Evolutionary conservation across 2,888 invertebrate species (phyloP).

Genomic region (Tryphoninae sp.): DNA sequence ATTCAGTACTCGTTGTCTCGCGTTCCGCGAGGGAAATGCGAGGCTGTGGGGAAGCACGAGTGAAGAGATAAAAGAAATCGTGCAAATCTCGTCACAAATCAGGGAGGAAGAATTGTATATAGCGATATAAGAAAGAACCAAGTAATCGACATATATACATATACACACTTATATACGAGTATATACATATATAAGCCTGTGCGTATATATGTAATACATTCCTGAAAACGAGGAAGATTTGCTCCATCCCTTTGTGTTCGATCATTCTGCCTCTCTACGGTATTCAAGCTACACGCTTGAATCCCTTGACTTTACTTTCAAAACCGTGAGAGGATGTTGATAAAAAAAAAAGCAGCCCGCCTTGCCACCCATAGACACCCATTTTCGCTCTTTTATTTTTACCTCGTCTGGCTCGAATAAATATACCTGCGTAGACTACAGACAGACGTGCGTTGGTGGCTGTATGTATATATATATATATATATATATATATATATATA

Average conservation of each 20-base stretch:
- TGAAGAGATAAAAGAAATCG: conserved; percentile 39
- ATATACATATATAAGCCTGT: neutral
- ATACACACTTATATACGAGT: neutral
- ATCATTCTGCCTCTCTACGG: conserved; percentile 41
- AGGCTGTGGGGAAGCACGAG: conserved; percentile 41
- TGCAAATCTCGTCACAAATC: conserved; percentile 60
- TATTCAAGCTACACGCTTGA: conserved; percentile 39
- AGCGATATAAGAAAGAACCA: neutral
- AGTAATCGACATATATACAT: neutral
- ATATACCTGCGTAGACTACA: neutral
- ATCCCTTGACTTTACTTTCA: conserved; percentile 46
- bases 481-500: conserved; percentile 25
- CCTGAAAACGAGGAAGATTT: neutral
- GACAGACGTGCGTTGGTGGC: neutral
- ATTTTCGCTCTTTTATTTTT: conserved; percentile 26
- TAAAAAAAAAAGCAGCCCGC: conserved; percentile 20
- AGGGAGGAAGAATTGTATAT: conserved; percentile 8
- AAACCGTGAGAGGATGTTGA: conserved; percentile 20
- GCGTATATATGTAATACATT: neutral
- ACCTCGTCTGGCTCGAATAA: conserved; percentile 31
- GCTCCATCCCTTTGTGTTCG: conserved; percentile 23
- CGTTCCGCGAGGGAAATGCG: conserved; percentile 21
- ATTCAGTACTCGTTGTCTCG: conserved; percentile 38
- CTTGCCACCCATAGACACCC: conserved; percentile 13
- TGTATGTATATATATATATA: conserved; percentile 22